Percentiles rank a stretch among this genome's conserved stretches.
These are phyloP conservation scores for Scaptomyza tumidula DNA, from an alignment of 2,888 invertebrate genomes.

Conservation along the genomic window DNA sequence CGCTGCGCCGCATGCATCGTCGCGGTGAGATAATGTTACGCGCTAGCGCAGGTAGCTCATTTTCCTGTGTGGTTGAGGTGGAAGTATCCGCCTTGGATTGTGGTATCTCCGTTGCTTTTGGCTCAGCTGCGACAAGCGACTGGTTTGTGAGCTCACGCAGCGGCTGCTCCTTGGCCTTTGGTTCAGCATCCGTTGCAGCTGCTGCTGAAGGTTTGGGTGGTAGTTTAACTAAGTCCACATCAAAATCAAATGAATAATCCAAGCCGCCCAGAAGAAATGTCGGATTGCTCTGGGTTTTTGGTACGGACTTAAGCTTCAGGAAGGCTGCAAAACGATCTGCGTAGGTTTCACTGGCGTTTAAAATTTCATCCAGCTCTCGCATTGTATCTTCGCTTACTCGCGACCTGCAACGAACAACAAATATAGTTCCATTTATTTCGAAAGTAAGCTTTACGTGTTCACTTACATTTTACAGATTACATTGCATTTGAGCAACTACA, in stretches of 20 bases:
- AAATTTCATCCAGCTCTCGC: slow-evolving; percentile 56
- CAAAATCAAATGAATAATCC: slow-evolving; percentile 55
- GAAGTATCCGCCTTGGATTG: not conserved
- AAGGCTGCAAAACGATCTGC: slow-evolving; percentile 47
- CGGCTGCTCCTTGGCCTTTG: slow-evolving; percentile 1
- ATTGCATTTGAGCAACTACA: not conserved
- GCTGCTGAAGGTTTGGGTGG: slow-evolving; percentile 14
- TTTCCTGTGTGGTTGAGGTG: not conserved
- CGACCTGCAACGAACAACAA: slow-evolving; percentile 21
- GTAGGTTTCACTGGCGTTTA: slow-evolving; percentile 39
- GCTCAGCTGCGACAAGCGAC: not conserved
- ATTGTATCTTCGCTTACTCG: slow-evolving; percentile 33
- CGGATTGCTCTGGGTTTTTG: slow-evolving; percentile 17
- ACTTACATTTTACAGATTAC: slow-evolving; percentile 43
- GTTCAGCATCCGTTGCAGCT: not conserved
- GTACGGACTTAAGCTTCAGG: slow-evolving; percentile 43
- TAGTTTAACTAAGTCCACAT: slow-evolving; percentile 55
- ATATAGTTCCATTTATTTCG: not conserved
- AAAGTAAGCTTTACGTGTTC: not conserved
- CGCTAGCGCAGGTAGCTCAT: not conserved
- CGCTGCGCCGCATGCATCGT: slow-evolving; percentile 34
- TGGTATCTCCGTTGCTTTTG: too few relatives aligned
- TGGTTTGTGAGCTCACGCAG: slow-evolving; percentile 10
- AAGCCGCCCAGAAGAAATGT: slow-evolving; percentile 36
- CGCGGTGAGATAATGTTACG: not conserved